Evolutionary conservation across 2,797 vertebrate genomes (phyloP).

Genomic region (Lepus oiostolus): DNA sequence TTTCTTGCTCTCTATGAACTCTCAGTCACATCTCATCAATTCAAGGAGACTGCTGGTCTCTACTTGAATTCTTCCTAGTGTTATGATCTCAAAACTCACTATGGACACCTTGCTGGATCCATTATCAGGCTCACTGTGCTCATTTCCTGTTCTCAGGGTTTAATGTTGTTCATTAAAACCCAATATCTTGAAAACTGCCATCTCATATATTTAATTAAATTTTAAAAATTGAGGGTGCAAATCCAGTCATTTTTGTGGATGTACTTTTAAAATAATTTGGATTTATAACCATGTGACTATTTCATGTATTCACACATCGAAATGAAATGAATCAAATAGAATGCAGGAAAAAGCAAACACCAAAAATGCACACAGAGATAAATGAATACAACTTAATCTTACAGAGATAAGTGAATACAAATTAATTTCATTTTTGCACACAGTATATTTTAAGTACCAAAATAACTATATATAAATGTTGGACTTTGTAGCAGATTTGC

Average conservation of each 20-base stretch:
- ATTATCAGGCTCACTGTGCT: neutral
- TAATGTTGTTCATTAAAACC: neutral
- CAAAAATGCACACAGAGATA: neutral
- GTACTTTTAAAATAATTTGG: neutral
- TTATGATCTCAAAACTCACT: neutral
- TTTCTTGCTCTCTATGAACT: neutral
- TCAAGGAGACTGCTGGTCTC: neutral
- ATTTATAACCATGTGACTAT: neutral
- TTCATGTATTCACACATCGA: conserved; percentile 25
- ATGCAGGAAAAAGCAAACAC: neutral
- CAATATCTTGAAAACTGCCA: neutral
- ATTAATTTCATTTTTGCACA: neutral
- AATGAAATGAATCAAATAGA: neutral
- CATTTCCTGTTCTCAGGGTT: neutral
- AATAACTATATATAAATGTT: conserved; percentile 3
- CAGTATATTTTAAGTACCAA: neutral
- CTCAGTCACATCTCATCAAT: neutral
- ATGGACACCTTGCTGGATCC: neutral
- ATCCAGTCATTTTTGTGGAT: neutral
- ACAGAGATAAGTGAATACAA: neutral
- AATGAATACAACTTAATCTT: neutral
- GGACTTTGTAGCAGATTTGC: neutral
- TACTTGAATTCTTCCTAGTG: neutral
- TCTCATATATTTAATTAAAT: conserved; percentile 4
- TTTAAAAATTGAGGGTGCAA: neutral